Evolutionary conservation across 2,888 invertebrate species (phyloP).

Genomic region (Limnephilus auricula): DNA sequence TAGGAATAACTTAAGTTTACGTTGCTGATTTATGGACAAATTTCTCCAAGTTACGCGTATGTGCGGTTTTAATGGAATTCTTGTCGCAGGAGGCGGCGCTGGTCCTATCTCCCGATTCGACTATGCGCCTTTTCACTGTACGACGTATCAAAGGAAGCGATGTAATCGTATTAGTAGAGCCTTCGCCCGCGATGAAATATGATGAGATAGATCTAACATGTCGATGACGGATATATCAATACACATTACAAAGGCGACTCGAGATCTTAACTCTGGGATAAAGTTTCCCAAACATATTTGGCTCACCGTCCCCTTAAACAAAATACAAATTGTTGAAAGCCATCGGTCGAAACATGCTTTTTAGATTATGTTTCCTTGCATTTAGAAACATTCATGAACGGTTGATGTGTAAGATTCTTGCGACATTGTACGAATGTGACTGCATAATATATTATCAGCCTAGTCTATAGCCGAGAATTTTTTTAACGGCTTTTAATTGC

Average conservation of each 20-base stretch:
- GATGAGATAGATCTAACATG: constrained; percentile 32
- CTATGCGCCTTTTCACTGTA: background rate
- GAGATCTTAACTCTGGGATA: background rate
- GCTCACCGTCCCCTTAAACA: no score
- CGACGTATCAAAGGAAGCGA: constrained; percentile 24
- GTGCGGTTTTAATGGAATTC: constrained; percentile 45
- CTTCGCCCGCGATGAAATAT: constrained; percentile 35
- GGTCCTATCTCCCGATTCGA: background rate
- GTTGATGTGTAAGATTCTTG: no score
- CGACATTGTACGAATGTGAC: no score
- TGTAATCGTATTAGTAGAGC: constrained; percentile 25
- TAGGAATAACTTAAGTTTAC: no score
- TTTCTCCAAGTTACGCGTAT: no score
- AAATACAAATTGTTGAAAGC: background rate
- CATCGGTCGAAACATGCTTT: background rate
- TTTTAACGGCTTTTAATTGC: background rate
- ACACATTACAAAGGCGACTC: background rate
- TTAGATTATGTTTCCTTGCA: no score
- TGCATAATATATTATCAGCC: background rate
- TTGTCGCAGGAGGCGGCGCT: constrained; percentile 18
- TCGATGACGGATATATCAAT: background rate
- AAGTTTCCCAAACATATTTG: no score
- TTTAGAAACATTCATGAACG: no score
- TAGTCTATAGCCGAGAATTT: background rate
- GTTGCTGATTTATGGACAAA: no score